These are phyloP conservation scores for Oligia strigilis DNA, from an alignment of 2,888 invertebrate species.

Conservation along the genomic window DNA sequence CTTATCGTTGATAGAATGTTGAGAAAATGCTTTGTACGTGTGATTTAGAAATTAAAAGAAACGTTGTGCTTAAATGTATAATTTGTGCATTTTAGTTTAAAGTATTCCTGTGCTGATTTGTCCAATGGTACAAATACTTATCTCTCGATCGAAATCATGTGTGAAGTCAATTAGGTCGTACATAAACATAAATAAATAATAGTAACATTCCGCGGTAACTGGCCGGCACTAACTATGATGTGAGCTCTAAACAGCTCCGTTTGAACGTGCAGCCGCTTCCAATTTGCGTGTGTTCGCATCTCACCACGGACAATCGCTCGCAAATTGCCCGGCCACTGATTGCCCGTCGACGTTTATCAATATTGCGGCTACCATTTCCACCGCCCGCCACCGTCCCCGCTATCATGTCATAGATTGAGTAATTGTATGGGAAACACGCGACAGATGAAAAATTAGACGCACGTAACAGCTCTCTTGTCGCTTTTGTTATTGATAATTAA, in stretches of 20 bases:
- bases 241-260: conserved; percentile 78
- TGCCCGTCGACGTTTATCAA: conserved; percentile 88
- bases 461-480: conserved; percentile 73
- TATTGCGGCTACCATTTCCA: conserved; percentile 81
- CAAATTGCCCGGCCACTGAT: conserved; percentile 87
- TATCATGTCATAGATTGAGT: conserved; percentile 73
- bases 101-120: background rate
- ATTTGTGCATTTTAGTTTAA: background rate
- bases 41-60: background rate
- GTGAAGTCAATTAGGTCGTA: conserved; percentile 46
- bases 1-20: conserved; percentile 28
- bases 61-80: rapidly evolving
- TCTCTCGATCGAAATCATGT: conserved; percentile 17
- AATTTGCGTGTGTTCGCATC: conserved; percentile 85
- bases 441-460: conserved; percentile 77
- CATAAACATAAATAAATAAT: conserved; percentile 59
- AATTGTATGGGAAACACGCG: conserved; percentile 65
- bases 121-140: background rate
- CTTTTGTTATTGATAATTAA: conserved; percentile 80
- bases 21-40: conserved; percentile 3
- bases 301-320: conserved; percentile 88
- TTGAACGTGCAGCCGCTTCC: conserved; percentile 80
- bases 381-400: conserved; percentile 62
- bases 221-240: conserved; percentile 63
- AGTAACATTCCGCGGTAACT: conserved; percentile 53